Evolutionary conservation across 1,140 invertebrate species (phyloP).

Genomic region (Papilio polytes): DNA sequence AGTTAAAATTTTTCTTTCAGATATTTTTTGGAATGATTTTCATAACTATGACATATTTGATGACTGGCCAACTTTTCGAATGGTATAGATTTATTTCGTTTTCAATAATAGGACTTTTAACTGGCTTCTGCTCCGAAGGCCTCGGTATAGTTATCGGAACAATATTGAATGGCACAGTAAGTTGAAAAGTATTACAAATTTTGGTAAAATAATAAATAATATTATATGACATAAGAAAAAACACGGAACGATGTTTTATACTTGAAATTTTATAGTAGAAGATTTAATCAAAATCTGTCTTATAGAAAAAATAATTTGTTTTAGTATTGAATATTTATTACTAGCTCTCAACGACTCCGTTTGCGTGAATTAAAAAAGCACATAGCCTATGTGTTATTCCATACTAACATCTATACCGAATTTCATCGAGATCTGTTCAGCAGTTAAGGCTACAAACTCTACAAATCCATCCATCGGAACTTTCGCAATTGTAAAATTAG

Average conservation of each 20-base stretch:
- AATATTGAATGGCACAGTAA: conserved; percentile 85
- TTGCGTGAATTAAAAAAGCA: too few species aligned
- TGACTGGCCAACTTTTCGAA: conserved; percentile 85
- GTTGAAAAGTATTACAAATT: conserved; percentile 42
- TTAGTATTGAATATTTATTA: too few species aligned
- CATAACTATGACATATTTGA: conserved; percentile 82
- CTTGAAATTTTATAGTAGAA: too few species aligned
- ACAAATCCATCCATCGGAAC: background rate
- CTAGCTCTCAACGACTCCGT: too few species aligned
- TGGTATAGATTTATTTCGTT: conserved; percentile 84
- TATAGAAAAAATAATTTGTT: too few species aligned
- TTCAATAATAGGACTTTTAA: conserved; percentile 80
- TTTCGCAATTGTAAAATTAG: background rate
- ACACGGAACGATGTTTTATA: too few species aligned
- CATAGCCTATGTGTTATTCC: too few species aligned
- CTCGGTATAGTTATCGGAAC: conserved; percentile 86
- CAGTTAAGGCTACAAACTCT: background rate
- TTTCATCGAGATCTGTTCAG: too few species aligned
- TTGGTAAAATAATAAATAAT: background rate
- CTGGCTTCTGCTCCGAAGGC: conserved; percentile 85
- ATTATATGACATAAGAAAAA: too few species aligned
- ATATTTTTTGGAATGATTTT: conserved; percentile 84
- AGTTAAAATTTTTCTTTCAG: conserved; percentile 55
- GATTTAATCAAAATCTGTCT: too few species aligned
- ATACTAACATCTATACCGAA: too few species aligned